These are phyloP conservation scores for Alligator sinensis DNA, from an alignment of 2,113 vertebrate genomes.

Conservation along the genomic window DNA sequence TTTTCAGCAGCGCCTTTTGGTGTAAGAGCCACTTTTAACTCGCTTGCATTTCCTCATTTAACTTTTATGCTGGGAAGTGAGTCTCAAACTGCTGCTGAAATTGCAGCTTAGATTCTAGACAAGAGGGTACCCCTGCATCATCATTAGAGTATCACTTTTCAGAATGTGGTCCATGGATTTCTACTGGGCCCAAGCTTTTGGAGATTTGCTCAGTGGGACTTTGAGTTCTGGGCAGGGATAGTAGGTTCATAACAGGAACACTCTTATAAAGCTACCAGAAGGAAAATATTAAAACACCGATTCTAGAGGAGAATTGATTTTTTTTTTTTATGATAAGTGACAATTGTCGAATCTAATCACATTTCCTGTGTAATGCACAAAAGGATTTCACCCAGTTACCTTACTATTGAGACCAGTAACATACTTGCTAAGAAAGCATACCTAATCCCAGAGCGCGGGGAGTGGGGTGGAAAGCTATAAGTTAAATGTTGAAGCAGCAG, in stretches of 20 bases:
- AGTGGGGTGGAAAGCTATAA: background rate
- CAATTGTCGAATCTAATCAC: background rate
- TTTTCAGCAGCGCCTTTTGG: background rate
- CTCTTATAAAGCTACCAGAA: background rate
- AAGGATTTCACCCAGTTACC: background rate
- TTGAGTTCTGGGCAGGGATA: no score
- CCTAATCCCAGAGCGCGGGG: background rate
- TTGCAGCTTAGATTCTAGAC: background rate
- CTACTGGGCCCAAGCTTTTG: background rate
- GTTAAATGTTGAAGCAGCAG: background rate
- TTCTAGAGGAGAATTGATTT: no score
- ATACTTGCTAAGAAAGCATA: background rate
- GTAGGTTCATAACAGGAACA: no score
- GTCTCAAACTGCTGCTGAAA: background rate
- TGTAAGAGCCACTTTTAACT: background rate
- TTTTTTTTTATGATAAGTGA: background rate
- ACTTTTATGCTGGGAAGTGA: background rate
- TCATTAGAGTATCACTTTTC: background rate
- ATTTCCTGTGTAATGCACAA: background rate
- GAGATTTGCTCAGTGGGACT: no score
- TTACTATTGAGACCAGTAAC: background rate
- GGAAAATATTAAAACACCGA: no score
- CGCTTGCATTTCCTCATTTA: background rate
- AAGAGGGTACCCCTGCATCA: background rate
- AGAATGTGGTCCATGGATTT: background rate